A percentile compares a stretch with the other conserved stretches of the same genome.
Evolutionary conservation across 1,140 invertebrate species (phyloP).

Genomic region (Heliconius congener): DNA sequence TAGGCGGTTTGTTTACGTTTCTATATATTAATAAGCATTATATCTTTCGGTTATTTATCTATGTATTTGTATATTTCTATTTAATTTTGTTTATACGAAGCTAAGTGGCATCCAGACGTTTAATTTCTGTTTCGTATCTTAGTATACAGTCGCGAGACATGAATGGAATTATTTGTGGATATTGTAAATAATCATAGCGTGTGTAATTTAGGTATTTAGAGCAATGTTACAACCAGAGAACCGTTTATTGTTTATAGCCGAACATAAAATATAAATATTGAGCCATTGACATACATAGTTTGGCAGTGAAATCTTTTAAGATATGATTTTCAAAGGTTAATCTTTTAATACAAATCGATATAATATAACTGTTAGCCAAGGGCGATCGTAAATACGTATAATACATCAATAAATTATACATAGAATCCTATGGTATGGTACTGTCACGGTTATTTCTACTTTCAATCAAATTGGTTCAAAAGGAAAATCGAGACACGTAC

Average conservation of each 20-base stretch:
- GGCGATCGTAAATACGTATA: conserved; percentile 30
- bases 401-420: neutral
- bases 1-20: conserved; percentile 10
- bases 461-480: neutral
- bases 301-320: conserved; percentile 49
- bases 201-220: conserved; percentile 40
- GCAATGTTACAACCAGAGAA: conserved; percentile 47
- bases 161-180: conserved; percentile 10
- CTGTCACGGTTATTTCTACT: neutral
- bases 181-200: conserved; percentile 1
- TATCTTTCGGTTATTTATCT: neutral
- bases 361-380: conserved; percentile 23
- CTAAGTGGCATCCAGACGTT: conserved; percentile 4
- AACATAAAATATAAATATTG: conserved; percentile 63
- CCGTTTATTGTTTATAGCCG: conserved; percentile 61
- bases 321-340: conserved; percentile 42
- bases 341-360: conserved; percentile 19
- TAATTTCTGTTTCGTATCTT: neutral
- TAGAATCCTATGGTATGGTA: neutral
- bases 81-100: neutral
- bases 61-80: conserved; percentile 14
- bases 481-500: neutral
- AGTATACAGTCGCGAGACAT: neutral
- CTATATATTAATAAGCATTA: conserved; percentile 3
- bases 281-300: conserved; percentile 62